Evolutionary conservation across 2,113 vertebrate genomes (phyloP).

Genomic region (Pongo abelii): DNA sequence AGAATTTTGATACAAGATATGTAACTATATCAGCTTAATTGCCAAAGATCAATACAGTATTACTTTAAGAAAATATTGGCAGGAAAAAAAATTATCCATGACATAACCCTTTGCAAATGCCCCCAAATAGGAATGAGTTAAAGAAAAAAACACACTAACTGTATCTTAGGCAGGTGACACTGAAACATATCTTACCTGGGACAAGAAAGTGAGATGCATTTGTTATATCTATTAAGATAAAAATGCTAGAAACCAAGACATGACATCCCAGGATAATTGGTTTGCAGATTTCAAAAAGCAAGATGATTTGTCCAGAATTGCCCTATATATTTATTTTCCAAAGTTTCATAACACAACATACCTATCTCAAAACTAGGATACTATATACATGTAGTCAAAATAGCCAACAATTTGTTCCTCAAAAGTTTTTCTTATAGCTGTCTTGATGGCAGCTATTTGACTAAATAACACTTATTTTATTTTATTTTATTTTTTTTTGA

Average conservation of each 20-base stretch:
- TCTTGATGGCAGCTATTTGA: neutral
- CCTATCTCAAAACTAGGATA: neutral
- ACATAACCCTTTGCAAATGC: neutral
- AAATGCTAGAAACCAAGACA: neutral
- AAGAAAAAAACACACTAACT: neutral
- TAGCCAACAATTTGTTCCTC: neutral
- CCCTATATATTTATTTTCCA: neutral
- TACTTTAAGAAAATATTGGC: neutral
- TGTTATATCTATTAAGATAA: neutral
- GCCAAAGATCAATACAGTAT: neutral
- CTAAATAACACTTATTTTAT: neutral
- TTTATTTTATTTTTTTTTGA: no score
- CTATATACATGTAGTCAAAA: neutral
- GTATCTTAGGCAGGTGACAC: neutral
- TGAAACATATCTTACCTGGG: neutral
- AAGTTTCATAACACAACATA: neutral
- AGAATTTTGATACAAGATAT: neutral
- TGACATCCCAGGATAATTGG: neutral
- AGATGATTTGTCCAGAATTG: neutral
- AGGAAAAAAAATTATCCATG: neutral
- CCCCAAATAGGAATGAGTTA: neutral
- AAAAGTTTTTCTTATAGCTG: neutral
- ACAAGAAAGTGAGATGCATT: neutral
- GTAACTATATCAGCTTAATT: neutral
- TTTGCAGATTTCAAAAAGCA: neutral